Base-by-base conservation (phyloP, 2,888 invertebrate genomes). In the Scelioninae gen. 2 region DNA sequence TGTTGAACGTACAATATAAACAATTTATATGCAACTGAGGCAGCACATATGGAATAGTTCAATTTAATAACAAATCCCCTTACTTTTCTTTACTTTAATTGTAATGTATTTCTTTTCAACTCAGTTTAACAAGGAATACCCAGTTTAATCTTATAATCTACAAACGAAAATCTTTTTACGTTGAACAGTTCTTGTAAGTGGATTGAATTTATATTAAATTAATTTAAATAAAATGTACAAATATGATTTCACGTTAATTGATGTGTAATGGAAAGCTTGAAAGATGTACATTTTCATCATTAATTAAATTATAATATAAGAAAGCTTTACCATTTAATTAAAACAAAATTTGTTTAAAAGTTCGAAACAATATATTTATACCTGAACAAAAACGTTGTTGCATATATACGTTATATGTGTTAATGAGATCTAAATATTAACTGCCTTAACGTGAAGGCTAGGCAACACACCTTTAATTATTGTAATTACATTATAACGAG, bases 401-500 rank as follows among this genome's bases (percentile, higher is more conserved):
- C 3, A 25, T 25, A 25, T 6, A 31, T 45, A 31, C 33, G 13
- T 31, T n/a, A 18, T 28, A 33, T 13, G 11, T n/a, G 16, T 11
- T 25, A 50, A 61, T 15, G 28, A 50, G 50, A 65, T 65, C n/a
- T 33, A 48, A 28, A 65, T 48, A 65, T 48, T 52, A 46, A 57
- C 18, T 48, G n/a, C 45, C 4, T 60, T 50, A 41, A 28, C 33
- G 7, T 43, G 28, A 64, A 37, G 33, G 28, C 55, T 31, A 19
- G n/a, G 35, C 46, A 65, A 41, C 46, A 35, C 48, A 55, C 31
- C 39, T 68, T 39, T 60, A 69, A 69, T 46, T 53, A 58, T 69
- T 25, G 18, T 53, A 60, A 60, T 69, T 53, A 60, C 50, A 53
- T 63, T 70, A 63, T 57, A 63, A 57, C 46, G 41, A 50, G 55